Conservation (phyloP, 2,113 vertebrate genomes). For the Uropsilus gracilis region DNA sequence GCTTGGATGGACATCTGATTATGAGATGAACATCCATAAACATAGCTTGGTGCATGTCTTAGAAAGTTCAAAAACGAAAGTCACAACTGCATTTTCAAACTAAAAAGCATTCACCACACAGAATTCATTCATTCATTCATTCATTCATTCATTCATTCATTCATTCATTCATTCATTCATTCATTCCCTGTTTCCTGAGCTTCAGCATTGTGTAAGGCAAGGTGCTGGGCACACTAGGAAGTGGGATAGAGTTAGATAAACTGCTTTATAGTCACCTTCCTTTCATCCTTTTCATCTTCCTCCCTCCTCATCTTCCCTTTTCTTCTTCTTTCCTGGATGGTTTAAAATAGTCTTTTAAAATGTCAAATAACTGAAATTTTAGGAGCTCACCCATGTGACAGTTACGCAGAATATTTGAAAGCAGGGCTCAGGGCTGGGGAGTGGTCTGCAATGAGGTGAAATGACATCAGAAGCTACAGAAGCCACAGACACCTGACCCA, state of each 20-base stretch:
- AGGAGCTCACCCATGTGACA: not conserved
- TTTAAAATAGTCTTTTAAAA: conserved; percentile 36
- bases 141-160: not conserved
- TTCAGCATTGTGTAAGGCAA: not conserved
- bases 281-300: not conserved
- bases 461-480: not conserved
- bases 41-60: not conserved
- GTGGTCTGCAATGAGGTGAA: not conserved
- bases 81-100: not conserved
- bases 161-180: not conserved
- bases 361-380: not conserved
- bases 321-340: not conserved
- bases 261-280: not conserved
- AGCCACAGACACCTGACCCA: not conserved
- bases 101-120: not conserved
- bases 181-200: not conserved
- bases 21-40: not conserved
- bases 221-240: not conserved
- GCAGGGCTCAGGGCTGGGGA: not conserved
- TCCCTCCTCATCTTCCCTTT: too few species aligned
- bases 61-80: not conserved
- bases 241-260: not conserved
- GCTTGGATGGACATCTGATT: not conserved
- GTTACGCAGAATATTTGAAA: not conserved
- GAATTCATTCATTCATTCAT: not conserved